Evolutionary conservation across 2,113 vertebrate species (phyloP), one percentile per base, ranked within the genome.

Genomic region (Lanius collurio): DNA sequence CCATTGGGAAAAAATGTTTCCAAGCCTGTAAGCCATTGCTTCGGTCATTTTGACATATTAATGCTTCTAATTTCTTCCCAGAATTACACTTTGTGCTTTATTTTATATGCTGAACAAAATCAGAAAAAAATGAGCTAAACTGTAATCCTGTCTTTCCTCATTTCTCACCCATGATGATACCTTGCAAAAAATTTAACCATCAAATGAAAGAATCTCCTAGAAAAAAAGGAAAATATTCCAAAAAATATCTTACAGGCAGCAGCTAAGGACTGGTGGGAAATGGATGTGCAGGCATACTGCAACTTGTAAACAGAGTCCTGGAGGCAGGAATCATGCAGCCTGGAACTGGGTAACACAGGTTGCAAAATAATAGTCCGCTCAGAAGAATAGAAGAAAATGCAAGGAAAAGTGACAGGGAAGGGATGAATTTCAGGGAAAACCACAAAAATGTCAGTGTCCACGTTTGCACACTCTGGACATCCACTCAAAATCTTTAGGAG

Each of bases 401-500:
- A 50, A 23, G 10, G 16, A 5, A 8, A 83, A 88, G 60, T 28
- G 7, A 14, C 5, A 50, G 7, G 4, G 14, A 64, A 65, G 6
- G 12, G 30, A 65, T n/a, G 42, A 33, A 59, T 70, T 70, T 86
- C 59, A 86, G 42, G 7, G 15, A 81, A 90, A 93, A 47, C 4
- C 27, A 50, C 22, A 62, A 76, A 39, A 87, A 50, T 62, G n/a
- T 49, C 35, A 8, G 11, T 50, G 55, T 49, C 24, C 4, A 2
- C 31, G 7, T 69, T 18, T 52, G 26, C 0, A 0, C 4, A 41
- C 20, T 76, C 11, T 30, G 27, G 26, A 90, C 80, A 24, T 55
- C n/a, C 9, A 55, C 19, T 83, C 30, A 56, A 74, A 88, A 86
- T 0, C 11, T 50, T 70, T 31, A 63, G 35, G 10, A 67, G 12